Evolutionary conservation across 1,140 invertebrate genomes (phyloP), one percentile per base, ranked within the genome.

Genomic region (Calosoma granatense): DNA sequence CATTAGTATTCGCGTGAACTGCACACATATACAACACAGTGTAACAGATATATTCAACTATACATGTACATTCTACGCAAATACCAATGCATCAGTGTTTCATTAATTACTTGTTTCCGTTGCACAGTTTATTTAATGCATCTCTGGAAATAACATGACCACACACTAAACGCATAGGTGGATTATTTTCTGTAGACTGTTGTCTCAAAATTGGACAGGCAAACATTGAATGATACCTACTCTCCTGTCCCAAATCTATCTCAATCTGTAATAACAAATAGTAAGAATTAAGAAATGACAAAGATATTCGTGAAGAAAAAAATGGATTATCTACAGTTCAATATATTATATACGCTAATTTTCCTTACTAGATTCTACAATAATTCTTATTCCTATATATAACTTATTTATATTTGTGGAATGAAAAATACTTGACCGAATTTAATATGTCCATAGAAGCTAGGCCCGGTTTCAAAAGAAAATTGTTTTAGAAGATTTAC

Each of bases 121-220:
- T 91, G 54, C 90, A 88, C 55, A 99, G 80, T 78, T 98, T 98
- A 70, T 90, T 90, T 30, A 99, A 80, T 52, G 97, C 97, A 76
- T 99, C 96, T 62, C 90, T 81, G 1, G 95, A 97, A 61, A 99
- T 98, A 41, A 98, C 96, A 78, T 99, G 96, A 20, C 97, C 97
- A 75, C 97, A 99, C 0, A 92, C 84, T 26, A 99, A 77, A 62
- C 92, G 81, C 88, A 98, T 96, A 14, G 97, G 97, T 56, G 97
- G 97, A 81, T 99, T 99, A 59, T 82, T 82, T 63, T 98, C 94
- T 11, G 92, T 93, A 51, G 91, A 94, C 73, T 98, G 96, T 74
- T 97, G 94, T 36, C 94, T 82, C 51, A 99, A 78, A 66, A 99
- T 99, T 14, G 97, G 97, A 75, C 97, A 99, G 11, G 96, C 95